Evolutionary conservation across 1,140 invertebrate species (phyloP).

Genomic region (Chlorops oryzae): DNA sequence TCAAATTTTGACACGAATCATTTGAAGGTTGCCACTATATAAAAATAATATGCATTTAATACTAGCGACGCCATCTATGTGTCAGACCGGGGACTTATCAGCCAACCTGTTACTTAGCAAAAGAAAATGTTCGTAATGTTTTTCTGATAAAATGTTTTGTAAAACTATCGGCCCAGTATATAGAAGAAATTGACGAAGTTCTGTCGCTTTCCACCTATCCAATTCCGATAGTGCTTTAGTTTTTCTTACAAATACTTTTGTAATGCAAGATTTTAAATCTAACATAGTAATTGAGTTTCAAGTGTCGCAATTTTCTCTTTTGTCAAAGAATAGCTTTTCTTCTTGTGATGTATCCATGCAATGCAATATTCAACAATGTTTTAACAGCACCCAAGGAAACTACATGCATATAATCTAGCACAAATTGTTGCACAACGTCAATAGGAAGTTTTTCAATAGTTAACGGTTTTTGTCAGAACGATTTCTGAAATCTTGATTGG

Average conservation of each 20-base stretch:
- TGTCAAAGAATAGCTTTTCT: background rate
- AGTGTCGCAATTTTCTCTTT: constrained; percentile 1
- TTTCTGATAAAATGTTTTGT: background rate
- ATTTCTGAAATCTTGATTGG: constrained; percentile 3
- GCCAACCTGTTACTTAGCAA: too few species aligned
- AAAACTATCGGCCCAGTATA: constrained; percentile 9
- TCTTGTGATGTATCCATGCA: background rate
- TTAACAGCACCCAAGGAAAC: constrained; percentile 1
- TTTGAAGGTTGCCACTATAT: too few species aligned
- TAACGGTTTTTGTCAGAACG: constrained; percentile 2
- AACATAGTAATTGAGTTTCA: background rate
- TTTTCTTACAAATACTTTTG: constrained; percentile 4
- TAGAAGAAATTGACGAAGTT: constrained; percentile 9
- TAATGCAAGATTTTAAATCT: constrained; percentile 1
- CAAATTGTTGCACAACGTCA: constrained; percentile 2
- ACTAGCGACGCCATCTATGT: too few species aligned
- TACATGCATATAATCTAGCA: constrained; percentile 2
- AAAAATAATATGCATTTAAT: too few species aligned
- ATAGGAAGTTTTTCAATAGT: constrained; percentile 4
- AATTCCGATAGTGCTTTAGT: background rate
- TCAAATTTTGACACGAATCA: too few species aligned
- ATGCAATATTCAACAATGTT: constrained; percentile 2
- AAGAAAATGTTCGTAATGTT: background rate
- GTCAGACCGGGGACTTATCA: too few species aligned
- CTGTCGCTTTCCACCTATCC: constrained; percentile 8